These are phyloP conservation scores for Drosophila bipectinata DNA, from an alignment of 1,140 invertebrate genomes.

Conservation along the genomic window DNA sequence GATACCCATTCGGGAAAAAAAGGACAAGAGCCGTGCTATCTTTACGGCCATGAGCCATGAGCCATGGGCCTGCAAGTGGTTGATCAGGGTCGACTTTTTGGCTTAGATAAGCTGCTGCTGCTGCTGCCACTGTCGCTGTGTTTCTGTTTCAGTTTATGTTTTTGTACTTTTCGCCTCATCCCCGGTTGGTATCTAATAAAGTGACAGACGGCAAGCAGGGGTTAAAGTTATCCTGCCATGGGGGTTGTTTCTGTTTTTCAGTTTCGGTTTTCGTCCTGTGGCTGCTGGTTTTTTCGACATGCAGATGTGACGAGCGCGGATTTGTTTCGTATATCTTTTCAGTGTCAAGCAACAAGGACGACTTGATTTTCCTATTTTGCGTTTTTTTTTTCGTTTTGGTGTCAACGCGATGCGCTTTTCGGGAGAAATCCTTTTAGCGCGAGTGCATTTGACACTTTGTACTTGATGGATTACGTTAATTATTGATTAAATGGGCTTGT, in stretches of 20 bases:
- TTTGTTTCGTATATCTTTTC: conserved; percentile 76
- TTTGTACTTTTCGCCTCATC: background rate
- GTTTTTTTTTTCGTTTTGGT: conserved; percentile 6
- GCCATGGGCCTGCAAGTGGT: conserved; percentile 38
- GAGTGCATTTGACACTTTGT: conserved; percentile 82
- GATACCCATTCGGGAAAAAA: conserved; percentile 54
- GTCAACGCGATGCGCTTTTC: conserved; percentile 57
- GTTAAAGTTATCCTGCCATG: conserved; percentile 19
- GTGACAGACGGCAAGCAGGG: conserved; percentile 61
- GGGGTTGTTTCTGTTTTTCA: conserved; percentile 51
- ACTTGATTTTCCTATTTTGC: conserved; percentile 58
- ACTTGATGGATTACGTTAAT: conserved; percentile 81
- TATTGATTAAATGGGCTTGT: conserved; percentile 83
- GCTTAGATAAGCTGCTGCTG: conserved; percentile 74
- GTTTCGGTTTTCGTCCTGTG: background rate
- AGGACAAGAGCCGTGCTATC: conserved; percentile 34
- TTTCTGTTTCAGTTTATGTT: background rate
- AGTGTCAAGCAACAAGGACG: conserved; percentile 41
- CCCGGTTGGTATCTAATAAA: conserved; percentile 40
- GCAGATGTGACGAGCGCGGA: conserved; percentile 79
- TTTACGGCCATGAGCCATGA: conserved; percentile 5
- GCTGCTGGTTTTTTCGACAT: conserved; percentile 73
- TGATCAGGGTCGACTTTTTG: conserved; percentile 66
- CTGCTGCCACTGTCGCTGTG: conserved; percentile 22
- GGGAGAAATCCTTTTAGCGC: conserved; percentile 72